Percentiles rank a stretch among this genome's conserved stretches.
phyloP scores from a whole-genome alignment of 1,140 invertebrate genomes.

The Aporrectodea caliginosa region DNA sequence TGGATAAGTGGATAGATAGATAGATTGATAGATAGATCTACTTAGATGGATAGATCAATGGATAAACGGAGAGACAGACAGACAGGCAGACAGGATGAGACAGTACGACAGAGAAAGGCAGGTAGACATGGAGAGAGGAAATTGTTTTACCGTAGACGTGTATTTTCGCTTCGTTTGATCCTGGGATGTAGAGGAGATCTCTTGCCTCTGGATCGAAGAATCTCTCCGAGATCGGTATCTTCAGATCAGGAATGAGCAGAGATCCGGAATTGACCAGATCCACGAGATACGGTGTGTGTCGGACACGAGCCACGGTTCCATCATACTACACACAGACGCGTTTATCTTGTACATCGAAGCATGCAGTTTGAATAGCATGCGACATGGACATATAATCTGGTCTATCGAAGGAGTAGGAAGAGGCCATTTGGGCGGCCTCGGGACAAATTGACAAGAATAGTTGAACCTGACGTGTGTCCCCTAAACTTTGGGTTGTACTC shows the following conservation, averaged over 20 bases:
- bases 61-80: too few relatives aligned
- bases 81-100: too few relatives aligned
- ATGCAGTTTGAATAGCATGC: neutral
- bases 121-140: too few relatives aligned
- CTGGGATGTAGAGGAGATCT: constrained; percentile 22
- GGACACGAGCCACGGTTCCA: constrained; percentile 1
- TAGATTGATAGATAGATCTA: too few relatives aligned
- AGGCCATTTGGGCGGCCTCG: neutral
- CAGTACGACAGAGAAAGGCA: too few relatives aligned
- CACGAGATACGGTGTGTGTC: constrained; percentile 18
- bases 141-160: constrained; percentile 12
- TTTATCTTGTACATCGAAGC: neutral
- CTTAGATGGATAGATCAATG: too few relatives aligned
- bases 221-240: constrained; percentile 18
- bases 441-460: neutral
- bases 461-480: neutral
- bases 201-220: constrained; percentile 3
- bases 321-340: constrained; percentile 19
- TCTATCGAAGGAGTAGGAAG: neutral
- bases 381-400: neutral
- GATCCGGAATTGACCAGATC: constrained; percentile 25
- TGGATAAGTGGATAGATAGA: too few relatives aligned
- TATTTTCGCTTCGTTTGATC: constrained; percentile 6
- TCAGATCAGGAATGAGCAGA: constrained; percentile 15
- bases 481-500: too few relatives aligned